Percentiles rank a stretch among this genome's conserved stretches.
Evolutionary conservation across 2,888 invertebrate genomes (phyloP).

Genomic region (Tipula confusa): DNA sequence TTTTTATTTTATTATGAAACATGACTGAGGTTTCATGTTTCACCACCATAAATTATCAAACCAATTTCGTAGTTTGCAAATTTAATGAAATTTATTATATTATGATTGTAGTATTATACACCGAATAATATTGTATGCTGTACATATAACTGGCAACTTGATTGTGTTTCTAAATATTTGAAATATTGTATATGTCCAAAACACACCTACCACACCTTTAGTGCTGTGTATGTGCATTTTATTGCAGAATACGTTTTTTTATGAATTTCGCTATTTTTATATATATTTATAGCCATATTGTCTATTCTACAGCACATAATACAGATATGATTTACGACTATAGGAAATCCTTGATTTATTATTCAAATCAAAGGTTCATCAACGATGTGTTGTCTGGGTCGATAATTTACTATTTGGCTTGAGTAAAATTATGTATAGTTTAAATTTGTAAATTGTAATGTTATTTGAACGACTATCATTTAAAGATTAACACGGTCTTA

Average conservation of each 20-base stretch:
- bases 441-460: too few relatives aligned
- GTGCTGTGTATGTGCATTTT: not conserved
- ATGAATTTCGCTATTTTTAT: not conserved
- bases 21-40: not conserved
- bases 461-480: too few relatives aligned
- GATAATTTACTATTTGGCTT: too few relatives aligned
- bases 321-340: not conserved
- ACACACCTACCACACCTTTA: not conserved
- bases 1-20: not conserved
- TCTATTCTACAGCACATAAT: not conserved
- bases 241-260: not conserved
- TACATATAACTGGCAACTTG: not conserved
- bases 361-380: not conserved
- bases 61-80: not conserved
- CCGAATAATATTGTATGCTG: not conserved
- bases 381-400: not conserved
- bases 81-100: not conserved
- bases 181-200: not conserved
- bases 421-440: too few relatives aligned
- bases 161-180: not conserved
- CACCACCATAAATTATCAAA: not conserved
- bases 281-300: not conserved
- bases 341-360: constrained; percentile 3
- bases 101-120: not conserved
- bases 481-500: too few relatives aligned